These are phyloP conservation scores for Lagorchestes hirsutus DNA, from an alignment of 2,797 vertebrate species.

Conservation along the genomic window DNA sequence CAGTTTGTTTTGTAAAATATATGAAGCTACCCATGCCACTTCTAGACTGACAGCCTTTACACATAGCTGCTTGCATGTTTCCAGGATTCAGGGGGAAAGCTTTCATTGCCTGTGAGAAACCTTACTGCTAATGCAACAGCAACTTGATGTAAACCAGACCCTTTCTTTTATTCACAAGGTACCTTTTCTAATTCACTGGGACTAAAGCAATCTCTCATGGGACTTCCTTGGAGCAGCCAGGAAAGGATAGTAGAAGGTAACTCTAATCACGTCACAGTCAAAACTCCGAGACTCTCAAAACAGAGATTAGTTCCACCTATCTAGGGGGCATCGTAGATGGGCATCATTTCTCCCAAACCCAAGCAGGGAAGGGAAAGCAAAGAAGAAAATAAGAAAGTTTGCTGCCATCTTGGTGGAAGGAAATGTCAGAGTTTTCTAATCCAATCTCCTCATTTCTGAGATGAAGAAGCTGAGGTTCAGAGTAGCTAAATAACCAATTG, in stretches of 20 bases:
- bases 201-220: constrained; percentile 34
- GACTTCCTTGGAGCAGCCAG: background rate
- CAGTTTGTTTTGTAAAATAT: background rate
- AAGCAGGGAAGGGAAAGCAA: background rate
- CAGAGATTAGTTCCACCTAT: background rate
- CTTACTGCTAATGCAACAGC: background rate
- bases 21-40: background rate
- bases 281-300: background rate
- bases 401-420: background rate
- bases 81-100: constrained; percentile 26
- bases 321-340: background rate
- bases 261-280: background rate
- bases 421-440: background rate
- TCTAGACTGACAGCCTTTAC: constrained; percentile 38
- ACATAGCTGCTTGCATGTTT: constrained; percentile 61
- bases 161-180: constrained; percentile 48
- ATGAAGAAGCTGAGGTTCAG: background rate
- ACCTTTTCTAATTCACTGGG: constrained; percentile 4
- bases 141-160: background rate
- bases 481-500: background rate
- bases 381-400: background rate
- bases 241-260: background rate
- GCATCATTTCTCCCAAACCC: constrained; percentile 6
- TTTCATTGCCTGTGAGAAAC: constrained; percentile 30
- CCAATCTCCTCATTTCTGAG: background rate